Evolutionary conservation across 92 coral and sea anemone species (phyloP).

Genomic region (Epizoanthus fatuus): DNA sequence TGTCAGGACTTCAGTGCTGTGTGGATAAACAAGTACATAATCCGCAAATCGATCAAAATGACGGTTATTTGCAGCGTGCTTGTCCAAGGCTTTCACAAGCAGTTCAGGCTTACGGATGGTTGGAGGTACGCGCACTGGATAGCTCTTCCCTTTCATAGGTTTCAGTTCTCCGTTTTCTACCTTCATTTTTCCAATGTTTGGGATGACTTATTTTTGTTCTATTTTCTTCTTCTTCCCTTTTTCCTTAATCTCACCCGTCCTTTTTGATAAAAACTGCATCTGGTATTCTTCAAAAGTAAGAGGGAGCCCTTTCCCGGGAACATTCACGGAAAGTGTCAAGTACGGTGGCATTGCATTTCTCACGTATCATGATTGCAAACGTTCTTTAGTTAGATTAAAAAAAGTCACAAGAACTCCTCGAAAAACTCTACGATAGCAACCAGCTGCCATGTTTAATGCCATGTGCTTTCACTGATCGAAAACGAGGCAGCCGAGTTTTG

Average conservation of each 20-base stretch:
- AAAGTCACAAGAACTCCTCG: too few species aligned
- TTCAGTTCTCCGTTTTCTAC: slow-evolving; percentile 24
- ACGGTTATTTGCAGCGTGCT: background rate
- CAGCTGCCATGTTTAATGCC: too few species aligned
- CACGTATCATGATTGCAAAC: background rate
- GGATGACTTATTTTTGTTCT: slow-evolving; percentile 3
- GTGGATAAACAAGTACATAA: slow-evolving; percentile 17
- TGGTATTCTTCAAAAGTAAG: background rate
- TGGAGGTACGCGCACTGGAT: slow-evolving; percentile 9
- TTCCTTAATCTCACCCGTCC: background rate
- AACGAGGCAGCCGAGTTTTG: too few species aligned
- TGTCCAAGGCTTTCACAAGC: slow-evolving; percentile 11
- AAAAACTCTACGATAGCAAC: too few species aligned
- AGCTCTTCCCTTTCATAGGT: slow-evolving; percentile 40
- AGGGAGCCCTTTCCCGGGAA: background rate
- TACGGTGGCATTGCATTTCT: too few species aligned
- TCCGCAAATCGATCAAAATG: too few species aligned
- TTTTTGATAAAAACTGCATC: background rate
- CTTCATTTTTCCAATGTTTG: slow-evolving; percentile 32
- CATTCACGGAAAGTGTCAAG: background rate
- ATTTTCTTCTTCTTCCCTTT: slow-evolving; percentile 20
- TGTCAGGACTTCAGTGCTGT: slow-evolving; percentile 46
- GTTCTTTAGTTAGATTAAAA: background rate
- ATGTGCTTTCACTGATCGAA: too few species aligned
- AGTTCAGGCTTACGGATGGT: slow-evolving; percentile 7